A percentile compares a stretch with the other conserved stretches of the same genome.
Conservation (phyloP, 2,113 vertebrate species). For the Myrmophylax atrothorax region DNA sequence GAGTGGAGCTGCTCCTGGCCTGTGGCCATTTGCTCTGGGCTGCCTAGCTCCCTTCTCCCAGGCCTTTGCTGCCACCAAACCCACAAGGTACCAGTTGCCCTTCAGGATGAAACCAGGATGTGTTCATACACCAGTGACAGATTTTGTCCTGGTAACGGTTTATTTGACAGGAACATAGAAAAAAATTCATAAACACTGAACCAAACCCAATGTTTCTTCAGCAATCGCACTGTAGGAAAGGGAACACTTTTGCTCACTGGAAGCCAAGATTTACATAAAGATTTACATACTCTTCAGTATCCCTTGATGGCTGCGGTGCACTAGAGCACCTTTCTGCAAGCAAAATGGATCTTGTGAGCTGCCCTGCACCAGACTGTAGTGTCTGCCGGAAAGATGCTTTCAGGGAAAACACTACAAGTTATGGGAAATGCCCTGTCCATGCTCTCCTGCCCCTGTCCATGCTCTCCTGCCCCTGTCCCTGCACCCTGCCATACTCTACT, state of each 20-base stretch:
- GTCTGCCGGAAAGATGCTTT: neutral
- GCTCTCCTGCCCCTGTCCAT: neutral
- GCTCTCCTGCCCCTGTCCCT: neutral
- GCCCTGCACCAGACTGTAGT: neutral
- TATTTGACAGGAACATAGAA: neutral
- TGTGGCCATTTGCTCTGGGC: neutral
- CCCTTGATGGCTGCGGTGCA: neutral
- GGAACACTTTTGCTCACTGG: neutral
- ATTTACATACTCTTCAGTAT: neutral
- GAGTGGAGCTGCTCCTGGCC: neutral
- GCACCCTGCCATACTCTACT: neutral
- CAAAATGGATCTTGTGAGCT: neutral
- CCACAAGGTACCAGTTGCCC: fast-evolving
- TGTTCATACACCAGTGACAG: neutral
- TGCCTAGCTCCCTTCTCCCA: neutral
- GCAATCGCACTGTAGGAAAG: neutral
- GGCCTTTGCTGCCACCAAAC: fast-evolving
- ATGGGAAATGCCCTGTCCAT: neutral
- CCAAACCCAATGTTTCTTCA: neutral
- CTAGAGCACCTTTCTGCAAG: neutral
- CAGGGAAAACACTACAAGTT: fast-evolving
- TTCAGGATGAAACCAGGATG: neutral
- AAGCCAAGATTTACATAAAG: neutral
- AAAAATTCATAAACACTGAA: neutral
- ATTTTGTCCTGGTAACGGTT: neutral